Percentiles rank a stretch among this genome's conserved stretches.
phyloP scores from a whole-genome alignment of 2,113 vertebrate genomes.

The Myotis brandtii region DNA sequence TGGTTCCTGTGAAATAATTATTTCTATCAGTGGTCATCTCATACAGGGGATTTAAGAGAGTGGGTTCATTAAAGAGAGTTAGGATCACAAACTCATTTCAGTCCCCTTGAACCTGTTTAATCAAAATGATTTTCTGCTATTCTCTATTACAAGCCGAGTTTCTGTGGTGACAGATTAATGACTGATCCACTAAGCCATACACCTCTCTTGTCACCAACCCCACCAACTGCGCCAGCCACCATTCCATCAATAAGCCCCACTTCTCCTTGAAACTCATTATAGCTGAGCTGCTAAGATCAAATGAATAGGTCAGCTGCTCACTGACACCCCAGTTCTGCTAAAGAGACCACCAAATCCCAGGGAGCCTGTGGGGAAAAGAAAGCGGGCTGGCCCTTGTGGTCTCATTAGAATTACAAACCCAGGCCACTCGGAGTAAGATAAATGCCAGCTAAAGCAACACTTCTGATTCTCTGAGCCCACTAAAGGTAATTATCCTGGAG shows the following conservation, averaged over 20 bases:
- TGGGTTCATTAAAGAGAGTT: constrained; percentile 81
- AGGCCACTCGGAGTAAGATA: constrained; percentile 73
- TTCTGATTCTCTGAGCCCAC: constrained; percentile 64
- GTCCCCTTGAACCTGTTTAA: constrained; percentile 79
- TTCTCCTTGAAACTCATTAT: constrained; percentile 81
- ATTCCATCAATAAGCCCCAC: constrained; percentile 78
- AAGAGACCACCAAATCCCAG: constrained; percentile 34
- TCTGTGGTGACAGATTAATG: constrained; percentile 81
- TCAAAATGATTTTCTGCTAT: constrained; percentile 85
- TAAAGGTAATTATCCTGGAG: constrained; percentile 81
- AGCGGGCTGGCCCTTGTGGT: constrained; percentile 7
- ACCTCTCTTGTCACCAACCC: constrained; percentile 66
- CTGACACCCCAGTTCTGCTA: constrained; percentile 55
- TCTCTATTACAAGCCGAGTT: constrained; percentile 76
- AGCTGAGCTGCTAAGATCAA: constrained; percentile 66
- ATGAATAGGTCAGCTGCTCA: constrained; percentile 12
- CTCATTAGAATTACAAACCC: constrained; percentile 79
- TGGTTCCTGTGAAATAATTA: constrained; percentile 70
- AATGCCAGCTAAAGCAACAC: constrained; percentile 80
- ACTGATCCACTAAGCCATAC: constrained; percentile 73
- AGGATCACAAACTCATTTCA: constrained; percentile 83
- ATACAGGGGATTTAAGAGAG: constrained; percentile 78
- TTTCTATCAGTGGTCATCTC: constrained; percentile 70
- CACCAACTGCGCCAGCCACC: constrained; percentile 56
- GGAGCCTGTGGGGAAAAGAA: background rate